Conservation (phyloP, 1,140 invertebrate species). For the Copidosoma floridanum region DNA sequence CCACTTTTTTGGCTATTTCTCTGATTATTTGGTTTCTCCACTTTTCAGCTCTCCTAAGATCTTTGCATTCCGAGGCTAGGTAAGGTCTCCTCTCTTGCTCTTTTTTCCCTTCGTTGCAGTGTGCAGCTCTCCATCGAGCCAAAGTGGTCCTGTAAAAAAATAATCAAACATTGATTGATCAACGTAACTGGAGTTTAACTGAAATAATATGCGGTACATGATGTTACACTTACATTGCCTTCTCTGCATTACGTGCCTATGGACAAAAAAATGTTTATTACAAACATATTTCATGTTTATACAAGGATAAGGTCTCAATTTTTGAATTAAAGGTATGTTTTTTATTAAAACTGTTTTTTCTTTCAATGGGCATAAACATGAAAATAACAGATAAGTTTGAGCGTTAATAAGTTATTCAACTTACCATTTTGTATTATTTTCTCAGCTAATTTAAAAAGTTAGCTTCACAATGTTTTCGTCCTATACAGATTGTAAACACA, state of each 20-base stretch:
- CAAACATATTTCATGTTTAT: no score
- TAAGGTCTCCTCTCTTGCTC: constrained; percentile 85
- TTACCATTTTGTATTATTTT: no score
- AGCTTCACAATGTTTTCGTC: no score
- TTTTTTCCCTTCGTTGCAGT: constrained; percentile 77
- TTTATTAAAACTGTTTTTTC: no score
- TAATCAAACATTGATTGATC: constrained; percentile 14
- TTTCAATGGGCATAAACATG: no score
- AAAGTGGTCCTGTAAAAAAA: constrained; percentile 81
- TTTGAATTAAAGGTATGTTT: no score
- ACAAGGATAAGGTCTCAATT: no score
- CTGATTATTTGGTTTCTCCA: constrained; percentile 95
- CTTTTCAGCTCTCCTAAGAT: constrained; percentile 88
- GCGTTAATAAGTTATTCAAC: no score
- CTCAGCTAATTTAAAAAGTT: no score
- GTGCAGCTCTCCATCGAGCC: constrained; percentile 91
- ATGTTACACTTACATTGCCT: constrained; percentile 72
- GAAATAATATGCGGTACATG: constrained; percentile 8
- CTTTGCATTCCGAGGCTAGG: constrained; percentile 89
- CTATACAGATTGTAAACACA: no score
- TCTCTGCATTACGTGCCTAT: constrained; percentile 79
- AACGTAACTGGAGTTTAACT: constrained; percentile 1
- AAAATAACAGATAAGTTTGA: no score
- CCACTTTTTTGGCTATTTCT: constrained; percentile 98
- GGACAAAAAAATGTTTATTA: constrained; percentile 30